Base-by-base conservation (phyloP, 2,113 vertebrate species). In the Laticauda laticaudata region DNA sequence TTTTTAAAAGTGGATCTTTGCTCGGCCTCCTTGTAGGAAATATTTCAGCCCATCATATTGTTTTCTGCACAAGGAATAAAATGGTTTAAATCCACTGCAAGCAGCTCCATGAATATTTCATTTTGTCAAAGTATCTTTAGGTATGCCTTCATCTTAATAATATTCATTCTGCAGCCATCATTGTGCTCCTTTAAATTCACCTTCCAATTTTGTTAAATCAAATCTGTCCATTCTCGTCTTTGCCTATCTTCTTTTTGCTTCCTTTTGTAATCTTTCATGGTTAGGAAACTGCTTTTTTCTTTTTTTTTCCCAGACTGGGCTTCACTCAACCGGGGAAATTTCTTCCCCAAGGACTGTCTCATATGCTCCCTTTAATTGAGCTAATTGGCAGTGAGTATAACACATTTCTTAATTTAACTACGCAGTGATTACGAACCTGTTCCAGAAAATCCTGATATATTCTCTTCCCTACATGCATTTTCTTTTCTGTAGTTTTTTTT, bases 281-380 rank as follows among this genome's bases (percentile, higher is more conserved):
- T 69, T 64, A 90, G 43, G 51, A 56, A 92, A 87, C 87, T 89
- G 92, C 87, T 89, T 29, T 69, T 23, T 51, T 0, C 3, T 24
- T 3, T 56, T 26, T 23, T 29, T 29, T 23, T 21, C 92, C 54
- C 59, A 64, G 91, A 91, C n/a, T 91, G 15, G 1, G 1, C 57
- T 64, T 20, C 61, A 0, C 45, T 89, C 87, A 94, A 87, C 48
- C 1, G 61, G 51, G 87, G 57, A 94, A 96, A 93, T 93, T 88
- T 91, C 90, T 51, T 81, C 94, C 94, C 90, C 51, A 86, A 75
- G 94, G 61, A 95, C 21, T 2, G n/a, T 39, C 88, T 94, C 56
- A 94, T 51, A 53, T 39, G 94, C 95, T 90, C 93, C 69, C 57
- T 93, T 94, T 94, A 96, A 95, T 96, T 94, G 95, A 92, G 94